Evolutionary conservation across 2,888 invertebrate species (phyloP), one percentile per base, ranked within the genome.

Genomic region (Erebia epiphron): DNA sequence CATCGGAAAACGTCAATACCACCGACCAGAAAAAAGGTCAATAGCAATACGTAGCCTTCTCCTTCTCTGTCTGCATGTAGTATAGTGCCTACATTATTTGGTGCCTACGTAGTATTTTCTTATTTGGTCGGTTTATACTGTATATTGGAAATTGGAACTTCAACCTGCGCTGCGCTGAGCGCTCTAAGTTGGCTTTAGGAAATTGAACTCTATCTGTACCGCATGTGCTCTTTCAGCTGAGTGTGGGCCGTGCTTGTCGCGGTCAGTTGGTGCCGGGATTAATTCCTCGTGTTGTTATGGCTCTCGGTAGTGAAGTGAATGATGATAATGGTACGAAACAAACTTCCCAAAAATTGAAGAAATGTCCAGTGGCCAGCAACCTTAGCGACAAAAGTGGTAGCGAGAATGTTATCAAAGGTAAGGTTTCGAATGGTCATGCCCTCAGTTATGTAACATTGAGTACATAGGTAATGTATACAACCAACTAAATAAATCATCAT

Each of bases 281-380:
- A 89, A 89, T 90, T 89, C 87, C 87, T 91, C 90, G 92, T 93
- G 90, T 93, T 94, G 94, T 94, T 92, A 94, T 94, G 93, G 93
- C 93, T 91, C 93, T 93, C 85, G 93, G 92, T 87, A 90, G 93
- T 94, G 93, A 93, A 92, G 93, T 94, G 93, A 93, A 90, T 90
- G 92, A 90, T 87, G 92, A 93, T 85, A 92, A 90, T 86, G 86
- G 88, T 81, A 79, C 90, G 75, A 93, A 91, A 89, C 90, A 88
- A 87, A 80, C 87, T 78, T 79, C 89, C 68, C 88, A 90, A 80
- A 93, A 93, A 90, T 92, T 93, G 89, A 93, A 93, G 92, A 92
- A 92, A 90, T 90, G 88, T 78, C 88, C 90, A 76, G 82, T 88
- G 73, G 88, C 79, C 81, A 89, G 80, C 85, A 87, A 86, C 81